These are phyloP conservation scores for Oasisia sp. DNA, from an alignment of 2,888 invertebrate species.

Conservation along the genomic window DNA sequence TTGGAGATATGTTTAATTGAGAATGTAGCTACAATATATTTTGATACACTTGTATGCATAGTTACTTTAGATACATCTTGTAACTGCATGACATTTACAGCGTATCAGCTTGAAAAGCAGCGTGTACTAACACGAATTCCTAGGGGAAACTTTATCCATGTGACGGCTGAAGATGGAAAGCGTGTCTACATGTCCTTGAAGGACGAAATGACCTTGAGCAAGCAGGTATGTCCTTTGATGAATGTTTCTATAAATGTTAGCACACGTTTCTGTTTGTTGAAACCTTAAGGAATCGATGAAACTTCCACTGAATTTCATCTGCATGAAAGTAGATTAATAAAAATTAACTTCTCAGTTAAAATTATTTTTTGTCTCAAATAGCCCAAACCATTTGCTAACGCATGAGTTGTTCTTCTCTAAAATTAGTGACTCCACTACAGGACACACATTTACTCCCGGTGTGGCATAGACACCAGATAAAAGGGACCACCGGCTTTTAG, in stretches of 20 bases:
- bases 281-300: neutral
- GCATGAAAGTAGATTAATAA: neutral
- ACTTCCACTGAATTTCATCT: neutral
- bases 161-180: constrained; percentile 53
- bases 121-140: constrained; percentile 54
- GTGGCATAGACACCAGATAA: too few relatives aligned
- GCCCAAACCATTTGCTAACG: too few relatives aligned
- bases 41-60: neutral
- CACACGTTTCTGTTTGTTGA: neutral
- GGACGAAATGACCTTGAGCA: constrained; percentile 47
- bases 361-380: constrained; percentile 20
- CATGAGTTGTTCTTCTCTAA: too few relatives aligned
- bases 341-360: neutral
- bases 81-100: neutral
- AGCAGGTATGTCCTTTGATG: constrained; percentile 49
- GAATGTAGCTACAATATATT: neutral
- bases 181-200: constrained; percentile 55
- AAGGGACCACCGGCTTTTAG: too few relatives aligned
- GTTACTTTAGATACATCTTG: neutral
- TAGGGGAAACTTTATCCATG: constrained; percentile 52
- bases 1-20: neutral
- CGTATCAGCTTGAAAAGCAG: constrained; percentile 34
- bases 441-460: too few relatives aligned
- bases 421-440: too few relatives aligned
- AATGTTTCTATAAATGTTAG: neutral